Evolutionary conservation across 1,140 invertebrate species (phyloP).

Genomic region (Drosophila pandora): DNA sequence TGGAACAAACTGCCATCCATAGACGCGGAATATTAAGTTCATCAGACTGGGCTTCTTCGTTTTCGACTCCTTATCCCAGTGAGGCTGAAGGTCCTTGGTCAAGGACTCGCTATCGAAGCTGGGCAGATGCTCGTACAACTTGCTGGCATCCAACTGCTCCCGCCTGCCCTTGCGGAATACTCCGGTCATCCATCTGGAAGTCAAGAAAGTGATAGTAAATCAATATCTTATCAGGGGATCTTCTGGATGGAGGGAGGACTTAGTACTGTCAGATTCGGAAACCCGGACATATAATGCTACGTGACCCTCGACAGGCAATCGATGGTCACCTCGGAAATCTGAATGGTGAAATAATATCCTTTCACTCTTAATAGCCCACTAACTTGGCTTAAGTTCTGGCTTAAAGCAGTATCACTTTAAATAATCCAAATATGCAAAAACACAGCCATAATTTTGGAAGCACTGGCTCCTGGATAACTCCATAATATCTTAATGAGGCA

Average conservation of each 20-base stretch:
- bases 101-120: conserved; percentile 84
- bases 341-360: conserved; percentile 2
- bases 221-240: conserved; percentile 49
- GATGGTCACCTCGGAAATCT: not conserved
- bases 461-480: not conserved
- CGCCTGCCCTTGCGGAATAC: conserved; percentile 80
- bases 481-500: not conserved
- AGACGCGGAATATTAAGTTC: conserved; percentile 86
- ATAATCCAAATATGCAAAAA: not conserved
- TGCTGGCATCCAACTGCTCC: conserved; percentile 81
- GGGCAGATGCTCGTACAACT: conserved; percentile 83
- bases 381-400: not conserved
- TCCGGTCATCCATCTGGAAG: conserved; percentile 77
- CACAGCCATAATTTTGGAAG: not conserved
- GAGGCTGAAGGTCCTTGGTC: conserved; percentile 84
- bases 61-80: conserved; percentile 85
- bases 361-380: not conserved
- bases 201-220: conserved; percentile 17
- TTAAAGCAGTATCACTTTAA: not conserved
- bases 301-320: conserved; percentile 32
- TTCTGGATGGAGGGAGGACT: not conserved
- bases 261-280: conserved; percentile 20
- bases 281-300: conserved; percentile 28
- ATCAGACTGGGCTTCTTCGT: conserved; percentile 84
- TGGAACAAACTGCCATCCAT: conserved; percentile 83